Conservation (phyloP, 37 sponge, comb jelly and placozoan species). For the Mnemiopsis leidyi region DNA sequence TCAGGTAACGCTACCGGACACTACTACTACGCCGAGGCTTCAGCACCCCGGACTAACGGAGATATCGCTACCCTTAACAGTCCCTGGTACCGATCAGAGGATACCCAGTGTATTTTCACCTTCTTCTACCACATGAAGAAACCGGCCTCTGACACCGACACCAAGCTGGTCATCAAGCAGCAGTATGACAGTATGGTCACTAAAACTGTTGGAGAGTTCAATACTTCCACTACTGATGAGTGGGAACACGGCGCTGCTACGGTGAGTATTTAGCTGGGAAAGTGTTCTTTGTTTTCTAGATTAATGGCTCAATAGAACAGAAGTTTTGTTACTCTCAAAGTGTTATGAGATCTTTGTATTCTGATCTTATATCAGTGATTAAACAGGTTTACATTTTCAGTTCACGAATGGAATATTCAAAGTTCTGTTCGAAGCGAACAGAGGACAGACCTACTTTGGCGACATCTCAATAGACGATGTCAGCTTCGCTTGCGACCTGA, state of each 20-base stretch:
- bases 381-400: not conserved
- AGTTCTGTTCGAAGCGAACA: conserved; percentile 54
- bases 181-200: not conserved
- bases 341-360: not conserved
- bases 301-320: too few species aligned
- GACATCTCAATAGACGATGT: conserved; percentile 46
- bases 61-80: not conserved
- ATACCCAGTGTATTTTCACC: conserved; percentile 22
- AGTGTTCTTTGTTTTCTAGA: too few species aligned
- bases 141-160: not conserved
- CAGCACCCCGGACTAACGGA: not conserved
- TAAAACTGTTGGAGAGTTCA: not conserved
- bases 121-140: conserved; percentile 25
- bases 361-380: too few species aligned
- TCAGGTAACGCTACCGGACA: not conserved
- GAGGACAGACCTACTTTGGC: not conserved
- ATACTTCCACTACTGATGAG: not conserved
- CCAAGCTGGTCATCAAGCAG: conserved; percentile 40
- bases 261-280: too few species aligned
- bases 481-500: conserved; percentile 27
- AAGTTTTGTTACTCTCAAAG: too few species aligned
- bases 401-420: conserved; percentile 31
- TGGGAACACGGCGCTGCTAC: conserved; percentile 26
- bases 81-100: not conserved
- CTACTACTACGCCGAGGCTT: conserved; percentile 34